These are phyloP conservation scores for Chaetura pelagica DNA, from an alignment of 2,113 vertebrate genomes.

Conservation along the genomic window DNA sequence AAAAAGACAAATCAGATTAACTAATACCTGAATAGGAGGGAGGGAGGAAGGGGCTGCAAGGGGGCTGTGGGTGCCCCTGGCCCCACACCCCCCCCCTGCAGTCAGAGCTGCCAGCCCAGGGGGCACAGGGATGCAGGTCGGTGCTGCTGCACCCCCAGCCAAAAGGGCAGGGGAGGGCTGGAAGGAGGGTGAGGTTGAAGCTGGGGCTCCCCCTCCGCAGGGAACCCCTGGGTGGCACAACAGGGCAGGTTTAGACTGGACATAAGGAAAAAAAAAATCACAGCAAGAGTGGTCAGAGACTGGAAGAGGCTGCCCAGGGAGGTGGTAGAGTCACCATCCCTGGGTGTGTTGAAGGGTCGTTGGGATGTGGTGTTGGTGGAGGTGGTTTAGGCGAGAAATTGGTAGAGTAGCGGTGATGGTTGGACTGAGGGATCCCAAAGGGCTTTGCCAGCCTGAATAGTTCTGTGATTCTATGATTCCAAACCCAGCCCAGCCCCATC, in stretches of 20 bases:
- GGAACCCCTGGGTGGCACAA: neutral
- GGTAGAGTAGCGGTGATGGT: too few relatives aligned
- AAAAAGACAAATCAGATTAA: neutral
- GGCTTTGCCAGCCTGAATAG: too few relatives aligned
- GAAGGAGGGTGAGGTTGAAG: neutral
- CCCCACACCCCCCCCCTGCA: neutral
- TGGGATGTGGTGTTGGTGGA: too few relatives aligned
- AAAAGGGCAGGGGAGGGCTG: fast-evolving
- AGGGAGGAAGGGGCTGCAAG: neutral
- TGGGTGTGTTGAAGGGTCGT: too few relatives aligned
- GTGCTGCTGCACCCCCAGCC: fast-evolving
- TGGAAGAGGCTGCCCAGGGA: too few relatives aligned
- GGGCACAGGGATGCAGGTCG: fast-evolving
- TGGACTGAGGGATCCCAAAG: too few relatives aligned
- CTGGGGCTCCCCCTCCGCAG: neutral
- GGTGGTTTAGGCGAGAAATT: too few relatives aligned
- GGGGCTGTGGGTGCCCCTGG: fast-evolving
- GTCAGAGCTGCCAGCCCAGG: neutral
- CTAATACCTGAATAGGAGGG: constrained; percentile 37
- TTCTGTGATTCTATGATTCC: too few relatives aligned
- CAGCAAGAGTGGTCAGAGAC: too few relatives aligned
- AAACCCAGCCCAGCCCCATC: neutral
- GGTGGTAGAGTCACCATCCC: too few relatives aligned
- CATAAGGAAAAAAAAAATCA: too few relatives aligned
- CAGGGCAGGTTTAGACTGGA: too few relatives aligned